A percentile compares a stretch with the other conserved stretches of the same genome.
Conservation (phyloP, 2,888 invertebrate genomes). For the Tachystola acroxantha region DNA sequence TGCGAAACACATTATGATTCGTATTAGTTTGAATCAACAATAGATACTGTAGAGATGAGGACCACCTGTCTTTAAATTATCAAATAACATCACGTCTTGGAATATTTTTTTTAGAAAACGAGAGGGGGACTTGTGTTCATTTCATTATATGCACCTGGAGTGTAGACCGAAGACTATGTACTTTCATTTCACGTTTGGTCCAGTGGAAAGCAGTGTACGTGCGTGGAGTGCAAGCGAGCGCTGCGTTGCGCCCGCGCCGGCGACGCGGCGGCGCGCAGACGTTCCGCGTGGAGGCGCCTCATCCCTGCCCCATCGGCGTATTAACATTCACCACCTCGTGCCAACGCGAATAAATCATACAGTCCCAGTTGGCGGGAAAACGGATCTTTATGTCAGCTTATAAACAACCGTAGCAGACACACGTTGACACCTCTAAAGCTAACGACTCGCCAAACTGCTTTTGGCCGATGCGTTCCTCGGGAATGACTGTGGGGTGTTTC, state of each 20-base stretch:
- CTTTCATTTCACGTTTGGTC: conserved; percentile 17
- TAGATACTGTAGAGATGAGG: too few relatives aligned
- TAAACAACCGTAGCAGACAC: conserved; percentile 45
- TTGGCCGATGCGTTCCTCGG: conserved; percentile 33
- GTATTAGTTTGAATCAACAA: too few relatives aligned
- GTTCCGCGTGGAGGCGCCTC: conserved; percentile 14
- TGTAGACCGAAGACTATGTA: too few relatives aligned
- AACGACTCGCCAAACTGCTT: conserved; percentile 34
- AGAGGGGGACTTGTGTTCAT: too few relatives aligned
- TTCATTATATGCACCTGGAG: too few relatives aligned
- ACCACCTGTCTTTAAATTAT: too few relatives aligned
- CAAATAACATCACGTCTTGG: too few relatives aligned
- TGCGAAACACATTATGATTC: too few relatives aligned
- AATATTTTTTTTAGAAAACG: too few relatives aligned
- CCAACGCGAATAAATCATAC: conserved; percentile 46
- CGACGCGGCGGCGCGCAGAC: conserved; percentile 3
- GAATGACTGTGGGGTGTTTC: conserved; percentile 49
- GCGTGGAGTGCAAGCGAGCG: conserved; percentile 21
- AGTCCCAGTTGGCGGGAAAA: conserved; percentile 47
- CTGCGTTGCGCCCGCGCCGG: conserved; percentile 4
- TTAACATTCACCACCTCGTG: conserved; percentile 43
- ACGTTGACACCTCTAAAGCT: conserved; percentile 32
- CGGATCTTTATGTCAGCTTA: conserved; percentile 43
- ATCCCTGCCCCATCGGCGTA: conserved; percentile 25
- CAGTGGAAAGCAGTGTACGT: conserved; percentile 38